Conservation (phyloP, 2,888 invertebrate species). For the Acanthopleura granulata region DNA sequence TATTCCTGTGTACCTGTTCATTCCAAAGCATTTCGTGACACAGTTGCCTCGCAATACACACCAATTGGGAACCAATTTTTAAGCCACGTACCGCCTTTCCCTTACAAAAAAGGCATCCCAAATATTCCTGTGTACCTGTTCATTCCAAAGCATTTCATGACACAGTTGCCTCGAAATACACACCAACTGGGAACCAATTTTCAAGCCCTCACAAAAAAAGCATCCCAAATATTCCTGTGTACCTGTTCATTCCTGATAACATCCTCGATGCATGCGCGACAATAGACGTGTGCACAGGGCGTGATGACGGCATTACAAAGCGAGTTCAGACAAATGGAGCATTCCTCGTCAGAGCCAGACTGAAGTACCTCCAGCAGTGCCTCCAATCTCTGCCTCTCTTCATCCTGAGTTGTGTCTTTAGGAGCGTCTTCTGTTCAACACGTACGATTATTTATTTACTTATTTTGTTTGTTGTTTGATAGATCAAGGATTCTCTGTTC, state of each 20-base stretch:
- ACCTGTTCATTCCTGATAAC: conserved; percentile 44
- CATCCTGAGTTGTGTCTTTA: conserved; percentile 23
- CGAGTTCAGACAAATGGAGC: conserved; percentile 49
- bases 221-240: background rate
- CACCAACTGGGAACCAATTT: background rate
- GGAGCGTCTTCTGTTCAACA: background rate
- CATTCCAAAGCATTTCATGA: too few relatives aligned
- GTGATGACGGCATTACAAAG: conserved; percentile 46
- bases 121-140: too few relatives aligned
- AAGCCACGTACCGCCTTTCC: too few relatives aligned
- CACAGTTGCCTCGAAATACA: too few relatives aligned
- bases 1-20: too few relatives aligned
- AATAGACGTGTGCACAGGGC: conserved; percentile 50
- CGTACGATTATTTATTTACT: too few relatives aligned
- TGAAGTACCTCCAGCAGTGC: conserved; percentile 41
- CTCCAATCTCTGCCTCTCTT: conserved; percentile 36
- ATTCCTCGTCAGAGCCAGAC: conserved; percentile 51
- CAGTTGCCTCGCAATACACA: too few relatives aligned
- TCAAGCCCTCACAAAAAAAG: too few relatives aligned
- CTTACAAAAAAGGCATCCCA: too few relatives aligned
- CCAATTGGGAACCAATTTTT: background rate
- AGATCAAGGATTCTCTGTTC: too few relatives aligned
- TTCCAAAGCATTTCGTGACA: too few relatives aligned
- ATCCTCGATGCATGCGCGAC: conserved; percentile 44
- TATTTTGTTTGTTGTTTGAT: too few relatives aligned